A percentile compares a stretch with the other conserved stretches of the same genome.
Evolutionary conservation across 1,140 invertebrate species (phyloP).

Genomic region (Phocides pigmalion): DNA sequence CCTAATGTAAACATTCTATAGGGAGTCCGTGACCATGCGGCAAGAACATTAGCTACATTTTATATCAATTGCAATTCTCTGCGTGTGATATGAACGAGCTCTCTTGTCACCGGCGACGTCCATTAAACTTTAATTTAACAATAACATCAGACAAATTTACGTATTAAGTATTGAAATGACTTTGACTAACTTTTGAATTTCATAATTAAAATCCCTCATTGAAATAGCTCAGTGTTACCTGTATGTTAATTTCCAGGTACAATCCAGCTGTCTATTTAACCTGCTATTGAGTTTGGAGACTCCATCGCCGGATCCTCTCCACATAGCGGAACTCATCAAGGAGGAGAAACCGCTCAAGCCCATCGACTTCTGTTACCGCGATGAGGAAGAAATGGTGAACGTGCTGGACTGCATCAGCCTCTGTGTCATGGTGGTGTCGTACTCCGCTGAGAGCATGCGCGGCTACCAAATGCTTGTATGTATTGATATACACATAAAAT

Average conservation of each 20-base stretch:
- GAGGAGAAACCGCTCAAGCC: conserved; percentile 98
- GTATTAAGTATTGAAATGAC: too few species aligned
- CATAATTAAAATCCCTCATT: too few species aligned
- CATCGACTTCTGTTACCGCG: conserved; percentile 98
- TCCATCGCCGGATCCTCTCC: conserved; percentile 96
- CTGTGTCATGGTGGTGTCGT: conserved; percentile 98
- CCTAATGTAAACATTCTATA: too few species aligned
- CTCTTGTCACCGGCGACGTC: too few species aligned
- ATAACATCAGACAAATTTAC: too few species aligned
- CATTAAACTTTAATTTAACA: too few species aligned
- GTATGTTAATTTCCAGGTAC: conserved; percentile 88
- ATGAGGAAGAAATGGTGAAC: conserved; percentile 97
- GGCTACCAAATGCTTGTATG: conserved; percentile 98
- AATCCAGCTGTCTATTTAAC: conserved; percentile 95
- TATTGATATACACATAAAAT: conserved; percentile 25
- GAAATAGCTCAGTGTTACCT: too few species aligned
- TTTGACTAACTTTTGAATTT: too few species aligned
- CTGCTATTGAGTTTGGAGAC: conserved; percentile 96
- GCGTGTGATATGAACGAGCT: too few species aligned
- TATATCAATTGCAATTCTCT: too few species aligned
- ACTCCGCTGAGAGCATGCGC: conserved; percentile 96
- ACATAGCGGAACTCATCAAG: conserved; percentile 97
- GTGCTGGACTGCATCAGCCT: conserved; percentile 97
- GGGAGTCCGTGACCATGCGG: too few species aligned
- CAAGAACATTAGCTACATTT: too few species aligned